Evolutionary conservation across 2,888 invertebrate species (phyloP).

Genomic region (Cheilosia variabilis): DNA sequence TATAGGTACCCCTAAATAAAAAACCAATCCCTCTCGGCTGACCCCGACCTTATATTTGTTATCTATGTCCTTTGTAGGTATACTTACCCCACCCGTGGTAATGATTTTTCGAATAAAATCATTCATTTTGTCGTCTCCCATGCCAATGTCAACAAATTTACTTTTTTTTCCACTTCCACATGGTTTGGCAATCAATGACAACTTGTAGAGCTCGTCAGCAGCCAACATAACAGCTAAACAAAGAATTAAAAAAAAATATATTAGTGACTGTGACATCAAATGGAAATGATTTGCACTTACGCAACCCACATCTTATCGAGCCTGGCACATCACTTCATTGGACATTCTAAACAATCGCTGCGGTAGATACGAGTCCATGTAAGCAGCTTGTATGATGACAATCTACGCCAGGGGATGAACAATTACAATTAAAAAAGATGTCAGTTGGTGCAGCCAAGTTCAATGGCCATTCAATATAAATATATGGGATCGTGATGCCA

Average conservation of each 20-base stretch:
- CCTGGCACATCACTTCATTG: conserved; percentile 40
- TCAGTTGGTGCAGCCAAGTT: conserved; percentile 72
- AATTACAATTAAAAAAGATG: conserved; percentile 72
- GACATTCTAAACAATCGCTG: conserved; percentile 62
- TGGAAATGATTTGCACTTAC: conserved; percentile 72
- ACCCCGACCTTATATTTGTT: conserved; percentile 17
- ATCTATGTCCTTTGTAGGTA: neutral
- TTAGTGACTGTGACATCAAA: conserved; percentile 64
- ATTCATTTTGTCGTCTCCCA: conserved; percentile 56
- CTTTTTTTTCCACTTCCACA: conserved; percentile 65
- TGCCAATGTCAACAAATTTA: conserved; percentile 57
- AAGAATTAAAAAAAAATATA: conserved; percentile 45
- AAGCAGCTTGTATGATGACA: conserved; percentile 51
- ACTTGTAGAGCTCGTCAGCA: conserved; percentile 60
- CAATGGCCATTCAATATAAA: conserved; percentile 67
- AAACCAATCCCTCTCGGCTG: neutral
- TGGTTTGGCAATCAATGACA: conserved; percentile 56
- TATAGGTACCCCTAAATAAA: neutral
- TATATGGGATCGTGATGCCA: neutral
- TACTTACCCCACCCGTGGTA: neutral
- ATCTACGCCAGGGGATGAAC: conserved; percentile 24
- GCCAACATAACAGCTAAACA: conserved; percentile 50
- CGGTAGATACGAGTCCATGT: neutral
- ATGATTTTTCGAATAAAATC: conserved; percentile 16
- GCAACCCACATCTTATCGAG: conserved; percentile 55